Evolutionary conservation across 2,888 invertebrate genomes (phyloP).

Genomic region (Leptothorax acervorum): DNA sequence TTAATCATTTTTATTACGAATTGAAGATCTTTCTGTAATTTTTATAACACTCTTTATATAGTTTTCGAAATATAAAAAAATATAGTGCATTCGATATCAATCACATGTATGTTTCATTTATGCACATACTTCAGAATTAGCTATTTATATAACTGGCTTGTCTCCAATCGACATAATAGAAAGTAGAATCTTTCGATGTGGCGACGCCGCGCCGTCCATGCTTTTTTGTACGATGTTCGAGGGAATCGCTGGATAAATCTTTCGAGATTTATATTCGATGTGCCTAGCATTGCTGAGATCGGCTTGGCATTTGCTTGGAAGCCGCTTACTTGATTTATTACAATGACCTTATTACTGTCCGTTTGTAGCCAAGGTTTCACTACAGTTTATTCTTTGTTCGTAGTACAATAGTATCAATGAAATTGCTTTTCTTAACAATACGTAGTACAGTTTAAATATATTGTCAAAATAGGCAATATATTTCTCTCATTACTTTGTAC

Average conservation of each 20-base stretch:
- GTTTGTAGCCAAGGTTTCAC: slow-evolving; percentile 28
- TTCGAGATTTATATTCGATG: slow-evolving; percentile 60
- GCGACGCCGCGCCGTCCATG: slow-evolving; percentile 15
- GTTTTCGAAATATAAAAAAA: background rate
- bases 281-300: slow-evolving; percentile 48
- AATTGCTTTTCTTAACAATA: background rate
- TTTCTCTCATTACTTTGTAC: background rate
- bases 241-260: slow-evolving; percentile 62
- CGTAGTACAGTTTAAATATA: background rate
- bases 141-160: slow-evolving; percentile 21
- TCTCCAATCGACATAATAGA: slow-evolving; percentile 40
- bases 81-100: background rate
- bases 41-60: background rate
- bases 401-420: background rate
- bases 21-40: background rate
- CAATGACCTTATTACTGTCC: slow-evolving; percentile 48
- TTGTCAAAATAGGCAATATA: background rate
- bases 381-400: background rate
- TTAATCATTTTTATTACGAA: slow-evolving; percentile 2
- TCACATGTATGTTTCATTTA: background rate
- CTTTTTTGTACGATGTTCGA: slow-evolving; percentile 15
- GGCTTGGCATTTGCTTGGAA: slow-evolving; percentile 66
- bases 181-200: slow-evolving; percentile 23
- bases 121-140: slow-evolving; percentile 2
- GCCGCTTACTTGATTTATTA: slow-evolving; percentile 65